These are phyloP conservation scores for Corythornis madagascariensis DNA, from an alignment of 2,113 vertebrate genomes.

Conservation along the genomic window DNA sequence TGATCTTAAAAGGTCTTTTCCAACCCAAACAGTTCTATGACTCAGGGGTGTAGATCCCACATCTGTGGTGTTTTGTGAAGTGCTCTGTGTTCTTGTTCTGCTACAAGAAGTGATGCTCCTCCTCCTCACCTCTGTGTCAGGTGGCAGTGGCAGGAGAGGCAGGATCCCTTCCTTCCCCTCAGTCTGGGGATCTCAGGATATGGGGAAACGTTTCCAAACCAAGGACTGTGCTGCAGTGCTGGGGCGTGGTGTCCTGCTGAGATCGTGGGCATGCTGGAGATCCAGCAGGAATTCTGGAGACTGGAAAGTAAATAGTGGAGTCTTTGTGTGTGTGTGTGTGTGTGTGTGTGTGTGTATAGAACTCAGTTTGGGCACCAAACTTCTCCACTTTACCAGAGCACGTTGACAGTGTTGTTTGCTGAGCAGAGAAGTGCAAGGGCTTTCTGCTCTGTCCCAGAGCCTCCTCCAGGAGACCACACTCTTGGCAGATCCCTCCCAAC, in stretches of 20 bases:
- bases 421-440: neutral
- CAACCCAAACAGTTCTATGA: neutral
- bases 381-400: neutral
- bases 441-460: neutral
- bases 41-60: neutral
- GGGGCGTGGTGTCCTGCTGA: neutral
- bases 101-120: neutral
- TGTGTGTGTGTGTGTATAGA: neutral
- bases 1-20: neutral
- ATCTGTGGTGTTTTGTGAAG: too few relatives aligned
- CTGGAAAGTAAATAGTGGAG: neutral
- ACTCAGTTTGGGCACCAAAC: neutral
- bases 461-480: neutral
- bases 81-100: neutral
- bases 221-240: neutral
- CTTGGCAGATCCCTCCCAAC: neutral
- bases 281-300: neutral
- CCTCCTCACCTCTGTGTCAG: neutral
- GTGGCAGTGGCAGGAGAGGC: neutral
- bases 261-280: accelerated
- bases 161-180: neutral
- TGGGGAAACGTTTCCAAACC: neutral
- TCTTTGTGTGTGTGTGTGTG: neutral
- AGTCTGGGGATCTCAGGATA: neutral
- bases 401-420: neutral